Conservation (phyloP, 2,888 invertebrate genomes). For the Ethmia dodecea region DNA sequence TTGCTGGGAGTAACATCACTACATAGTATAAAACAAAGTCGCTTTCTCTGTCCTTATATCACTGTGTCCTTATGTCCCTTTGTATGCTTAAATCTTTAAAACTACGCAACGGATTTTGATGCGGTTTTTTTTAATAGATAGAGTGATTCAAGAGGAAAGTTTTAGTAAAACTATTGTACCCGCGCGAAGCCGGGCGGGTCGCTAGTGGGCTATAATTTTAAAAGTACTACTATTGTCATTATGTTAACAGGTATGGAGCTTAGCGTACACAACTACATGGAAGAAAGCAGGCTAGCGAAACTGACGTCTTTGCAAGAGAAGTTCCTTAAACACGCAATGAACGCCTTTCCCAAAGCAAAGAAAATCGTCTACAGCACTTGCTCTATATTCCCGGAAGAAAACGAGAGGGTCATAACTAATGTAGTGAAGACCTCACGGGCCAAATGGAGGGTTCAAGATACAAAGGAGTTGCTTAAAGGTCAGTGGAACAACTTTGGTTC, state of each 20-base stretch:
- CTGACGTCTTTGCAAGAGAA: constrained; percentile 88
- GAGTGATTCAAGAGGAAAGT: no score
- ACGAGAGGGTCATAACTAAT: constrained; percentile 92
- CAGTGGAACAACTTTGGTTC: constrained; percentile 85
- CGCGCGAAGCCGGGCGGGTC: no score
- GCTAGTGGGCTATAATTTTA: no score
- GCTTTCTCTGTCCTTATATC: no score
- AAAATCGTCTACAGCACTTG: constrained; percentile 98
- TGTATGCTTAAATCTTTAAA: no score
- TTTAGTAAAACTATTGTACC: no score
- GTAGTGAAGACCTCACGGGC: constrained; percentile 76
- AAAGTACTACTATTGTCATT: no score
- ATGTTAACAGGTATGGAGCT: constrained; percentile 68
- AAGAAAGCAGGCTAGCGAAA: constrained; percentile 77
- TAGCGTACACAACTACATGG: constrained; percentile 58
- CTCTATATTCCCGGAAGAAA: constrained; percentile 92
- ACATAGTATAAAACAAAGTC: no score
- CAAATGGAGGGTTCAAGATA: constrained; percentile 80
- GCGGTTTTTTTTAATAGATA: no score
- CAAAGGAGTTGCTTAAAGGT: constrained; percentile 76
- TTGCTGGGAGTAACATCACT: no score
- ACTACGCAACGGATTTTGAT: no score
- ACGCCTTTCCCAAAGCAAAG: constrained; percentile 88
- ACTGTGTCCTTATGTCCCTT: no score
- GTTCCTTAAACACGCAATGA: constrained; percentile 91